Conservation (phyloP, 2,888 invertebrate species). For the Cerceris rybyensis region DNA sequence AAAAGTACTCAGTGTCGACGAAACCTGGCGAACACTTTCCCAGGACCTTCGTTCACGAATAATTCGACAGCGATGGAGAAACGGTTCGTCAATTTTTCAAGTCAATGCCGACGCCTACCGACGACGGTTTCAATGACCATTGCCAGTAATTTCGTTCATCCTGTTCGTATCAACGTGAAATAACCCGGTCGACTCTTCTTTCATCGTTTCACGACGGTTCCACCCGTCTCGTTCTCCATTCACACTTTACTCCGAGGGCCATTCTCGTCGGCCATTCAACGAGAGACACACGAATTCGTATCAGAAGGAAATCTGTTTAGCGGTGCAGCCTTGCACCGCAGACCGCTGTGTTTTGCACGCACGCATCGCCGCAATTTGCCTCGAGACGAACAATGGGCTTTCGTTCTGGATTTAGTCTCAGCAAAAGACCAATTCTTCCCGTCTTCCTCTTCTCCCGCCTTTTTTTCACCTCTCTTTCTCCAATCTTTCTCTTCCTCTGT, state of each 20-base stretch:
- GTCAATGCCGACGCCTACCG: constrained; percentile 22
- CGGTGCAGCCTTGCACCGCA: constrained; percentile 46
- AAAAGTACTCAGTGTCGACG: not conserved
- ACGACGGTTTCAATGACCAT: constrained; percentile 57
- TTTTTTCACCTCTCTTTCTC: constrained; percentile 10
- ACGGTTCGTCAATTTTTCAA: constrained; percentile 46
- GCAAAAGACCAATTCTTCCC: constrained; percentile 9
- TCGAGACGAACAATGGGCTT: constrained; percentile 52
- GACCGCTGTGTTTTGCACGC: constrained; percentile 54
- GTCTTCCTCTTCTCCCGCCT: constrained; percentile 1
- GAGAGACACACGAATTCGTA: constrained; percentile 37
- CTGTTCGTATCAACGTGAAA: constrained; percentile 42
- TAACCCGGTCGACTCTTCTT: not conserved
- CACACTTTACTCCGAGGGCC: not conserved
- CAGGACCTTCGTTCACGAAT: no score
- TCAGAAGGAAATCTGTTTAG: constrained; percentile 71
- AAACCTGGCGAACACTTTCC: not conserved
- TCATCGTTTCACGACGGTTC: not conserved
- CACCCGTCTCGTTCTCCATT: not conserved
- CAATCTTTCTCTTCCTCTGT: not conserved
- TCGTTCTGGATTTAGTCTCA: constrained; percentile 24
- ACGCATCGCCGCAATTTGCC: constrained; percentile 60
- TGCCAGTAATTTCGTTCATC: constrained; percentile 55
- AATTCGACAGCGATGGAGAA: no score
- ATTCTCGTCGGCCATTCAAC: constrained; percentile 22